Evolutionary conservation across 1,140 invertebrate genomes (phyloP).

Genomic region (Pseudomyrmex pallidus): DNA sequence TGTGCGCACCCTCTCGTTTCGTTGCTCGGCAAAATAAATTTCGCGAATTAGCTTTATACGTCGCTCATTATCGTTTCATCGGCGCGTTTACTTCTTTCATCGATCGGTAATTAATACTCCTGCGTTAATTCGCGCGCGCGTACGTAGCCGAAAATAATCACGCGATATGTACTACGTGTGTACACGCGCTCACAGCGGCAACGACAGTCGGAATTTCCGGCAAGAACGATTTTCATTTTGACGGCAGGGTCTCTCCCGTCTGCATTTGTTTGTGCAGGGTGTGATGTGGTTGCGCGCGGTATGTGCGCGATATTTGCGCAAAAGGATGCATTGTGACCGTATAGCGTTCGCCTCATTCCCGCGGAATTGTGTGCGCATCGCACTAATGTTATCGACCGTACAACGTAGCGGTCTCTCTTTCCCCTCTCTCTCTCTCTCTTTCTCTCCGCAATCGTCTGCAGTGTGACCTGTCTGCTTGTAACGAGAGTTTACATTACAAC

Average conservation of each 20-base stretch:
- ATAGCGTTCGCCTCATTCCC: constrained; percentile 25
- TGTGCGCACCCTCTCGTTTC: background rate
- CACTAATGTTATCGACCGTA: constrained; percentile 62
- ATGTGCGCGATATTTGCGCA: constrained; percentile 16
- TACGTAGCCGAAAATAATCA: constrained; percentile 14
- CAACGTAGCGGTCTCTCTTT: constrained; percentile 35
- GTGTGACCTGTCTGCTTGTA: constrained; percentile 53
- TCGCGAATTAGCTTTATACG: background rate
- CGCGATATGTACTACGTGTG: background rate
- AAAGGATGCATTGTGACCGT: constrained; percentile 56
- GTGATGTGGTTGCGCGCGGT: constrained; percentile 34
- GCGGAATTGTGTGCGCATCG: constrained; percentile 49
- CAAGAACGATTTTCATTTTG: constrained; percentile 52
- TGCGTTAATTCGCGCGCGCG: background rate
- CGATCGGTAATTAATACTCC: background rate
- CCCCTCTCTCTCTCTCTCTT: constrained; percentile 6
- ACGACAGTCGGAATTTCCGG: constrained; percentile 38
- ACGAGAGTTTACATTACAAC: constrained; percentile 55
- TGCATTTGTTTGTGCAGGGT: constrained; percentile 26
- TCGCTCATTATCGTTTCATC: background rate
- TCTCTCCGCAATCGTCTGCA: constrained; percentile 27
- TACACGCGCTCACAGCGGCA: background rate
- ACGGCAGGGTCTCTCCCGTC: background rate
- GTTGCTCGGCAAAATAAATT: too few relatives aligned
- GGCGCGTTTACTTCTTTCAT: background rate